Evolutionary conservation across 2,888 invertebrate genomes (phyloP), one percentile per base, ranked within the genome.

Genomic region (Hydriomena furcata): DNA sequence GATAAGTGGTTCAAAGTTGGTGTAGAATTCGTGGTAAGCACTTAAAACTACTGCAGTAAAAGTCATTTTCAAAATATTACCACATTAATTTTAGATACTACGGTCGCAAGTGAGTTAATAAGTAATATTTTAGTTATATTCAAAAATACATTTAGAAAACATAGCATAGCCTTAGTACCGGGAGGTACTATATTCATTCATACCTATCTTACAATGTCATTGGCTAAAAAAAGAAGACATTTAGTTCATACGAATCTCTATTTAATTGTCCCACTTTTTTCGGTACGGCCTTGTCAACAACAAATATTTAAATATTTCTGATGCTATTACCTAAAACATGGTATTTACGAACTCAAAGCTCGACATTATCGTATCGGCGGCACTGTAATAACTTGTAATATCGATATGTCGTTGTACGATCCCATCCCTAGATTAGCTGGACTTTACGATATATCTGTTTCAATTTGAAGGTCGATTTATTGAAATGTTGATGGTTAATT

Each of bases 371-470:
- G 32, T 10, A 24, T 42, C 41, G n/a, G 12, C 10, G 5, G 34
- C 13, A 43, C 1, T 10, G 11, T 27, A 30, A 10, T 2, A 8
- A 2, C 28, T 11, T 30, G 8, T 27, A 3, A 36, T 23, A 31
- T 40, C 25, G 23, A 37, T 32, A 31, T n/a, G n/a, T n/a, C 21
- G 13, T 8, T 21, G 28, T 40, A 23, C 17, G 35, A 34, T 27
- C 12, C 45, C 51, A 51, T 46, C 31, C 13, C 36, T 17, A 41
- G 35, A 46, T 51, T 35, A 51, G 32, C 24, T 20, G 40, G 24
- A 36, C 24, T 38, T 31, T 27, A 38, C 25, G 45, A 45, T 41
- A 51, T 21, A 25, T 5, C 40, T 7, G 12, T 36, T 44, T 30
- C 27, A 20, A 10, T 41, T 24, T 35, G 7, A 28, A n/a, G n/a